Evolutionary conservation across 2,888 invertebrate species (phyloP).

Genomic region (Bellardia bayeri): DNA sequence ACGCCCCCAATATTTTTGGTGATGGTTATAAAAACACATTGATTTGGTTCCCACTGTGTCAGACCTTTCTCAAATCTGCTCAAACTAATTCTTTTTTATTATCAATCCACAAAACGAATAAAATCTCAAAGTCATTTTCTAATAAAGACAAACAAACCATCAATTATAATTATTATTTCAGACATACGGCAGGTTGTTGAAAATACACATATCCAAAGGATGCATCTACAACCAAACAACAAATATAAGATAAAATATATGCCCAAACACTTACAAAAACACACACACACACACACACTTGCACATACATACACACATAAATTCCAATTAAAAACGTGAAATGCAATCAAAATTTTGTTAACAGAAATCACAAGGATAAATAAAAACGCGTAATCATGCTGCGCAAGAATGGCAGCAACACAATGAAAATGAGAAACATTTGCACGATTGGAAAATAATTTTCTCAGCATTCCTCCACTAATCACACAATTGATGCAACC

Average conservation of each 20-base stretch:
- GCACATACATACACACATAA: constrained; percentile 11
- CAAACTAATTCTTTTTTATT: neutral
- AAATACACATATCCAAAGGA: neutral
- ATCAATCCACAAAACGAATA: constrained; percentile 30
- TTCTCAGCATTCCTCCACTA: constrained; percentile 63
- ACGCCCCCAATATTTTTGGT: no score
- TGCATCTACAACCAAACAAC: neutral
- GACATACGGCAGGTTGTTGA: constrained; percentile 36
- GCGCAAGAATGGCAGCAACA: constrained; percentile 33
- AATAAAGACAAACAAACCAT: constrained; percentile 73
- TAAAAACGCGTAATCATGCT: constrained; percentile 70
- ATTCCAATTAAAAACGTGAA: constrained; percentile 71
- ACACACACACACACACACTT: neutral
- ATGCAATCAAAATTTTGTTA: constrained; percentile 56
- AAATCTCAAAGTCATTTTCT: constrained; percentile 68
- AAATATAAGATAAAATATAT: neutral
- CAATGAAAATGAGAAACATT: constrained; percentile 51
- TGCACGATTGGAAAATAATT: constrained; percentile 61
- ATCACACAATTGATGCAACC: constrained; percentile 67
- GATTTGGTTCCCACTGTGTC: constrained; percentile 63
- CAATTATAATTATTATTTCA: constrained; percentile 68
- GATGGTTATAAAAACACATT: neutral
- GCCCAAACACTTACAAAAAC: neutral
- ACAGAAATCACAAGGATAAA: constrained; percentile 36
- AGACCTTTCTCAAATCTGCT: constrained; percentile 56